Evolutionary conservation across 2,797 vertebrate species (phyloP), one percentile per base, ranked within the genome.

Genomic region (Mormyrus hasselquistii): DNA sequence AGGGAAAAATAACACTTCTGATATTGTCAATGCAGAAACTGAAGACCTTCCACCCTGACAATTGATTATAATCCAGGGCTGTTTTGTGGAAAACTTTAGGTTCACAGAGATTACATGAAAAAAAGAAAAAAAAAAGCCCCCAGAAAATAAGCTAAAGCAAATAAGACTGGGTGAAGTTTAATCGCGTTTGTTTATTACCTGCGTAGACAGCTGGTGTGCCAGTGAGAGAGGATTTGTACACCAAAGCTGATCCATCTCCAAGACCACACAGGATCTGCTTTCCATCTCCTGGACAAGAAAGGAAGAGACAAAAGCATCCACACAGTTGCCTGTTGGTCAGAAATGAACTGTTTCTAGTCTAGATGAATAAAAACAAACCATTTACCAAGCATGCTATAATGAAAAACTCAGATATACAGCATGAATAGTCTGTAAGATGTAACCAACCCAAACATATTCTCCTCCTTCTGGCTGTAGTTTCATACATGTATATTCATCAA

Each of bases 221-320:
- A 3, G 90, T 92, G 19, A 98, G 95, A 57, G 92, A 94, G 38
- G 97, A 96, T 89, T 89, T 95, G 91, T 97, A 96, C 92, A 97
- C 89, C 85, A 97, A 93, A 38, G 96, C 91, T 9, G 96, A 94
- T 91, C 91, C 95, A 94, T 97, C 96, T 92, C 96, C 96, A 90
- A 97, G 94, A 93, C 97, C 97, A 86, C 97, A 99, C 93, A 97
- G 96, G 91, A 98, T 93, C 90, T 94, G 93, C 90, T 95, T 96
- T 91, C 97, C 98, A 89, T 97, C 96, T 49, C 97, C 97, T 99
- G 88, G 90, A 82, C 87, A 94, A 92, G 57, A 91, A 85, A 90
- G 49, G 89, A 88, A 53, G 65, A 92, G 90, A 93, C 65, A 93
- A 52, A 91, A 6, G 88, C 73, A 87, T 4, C 44, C 2, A 29